Base-by-base conservation (phyloP, 30 jellyfish, hydroid and myxozoan genomes). In the Phacellophora camtschatica region DNA sequence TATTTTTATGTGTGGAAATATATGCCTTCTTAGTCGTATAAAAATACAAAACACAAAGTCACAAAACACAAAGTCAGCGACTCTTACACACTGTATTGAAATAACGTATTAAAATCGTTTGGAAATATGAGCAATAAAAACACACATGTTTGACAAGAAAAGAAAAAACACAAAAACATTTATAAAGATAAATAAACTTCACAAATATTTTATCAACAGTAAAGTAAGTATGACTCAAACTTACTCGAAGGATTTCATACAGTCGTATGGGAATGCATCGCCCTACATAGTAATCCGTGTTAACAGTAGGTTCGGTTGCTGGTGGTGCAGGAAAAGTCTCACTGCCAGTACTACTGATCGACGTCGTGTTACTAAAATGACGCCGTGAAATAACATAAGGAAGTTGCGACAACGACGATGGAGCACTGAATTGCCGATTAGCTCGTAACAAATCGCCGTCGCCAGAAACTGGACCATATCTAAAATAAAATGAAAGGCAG, bases 161-260 rank as follows among this genome's bases (percentile, higher is more conserved):
- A n/a, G n/a, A n/a, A n/a, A n/a, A n/a, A n/a, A n/a, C n/a, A n/a
- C n/a, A n/a, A n/a, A n/a, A n/a, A n/a, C n/a, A n/a, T n/a, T n/a
- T n/a, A n/a, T n/a, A n/a, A n/a, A n/a, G n/a, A n/a, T n/a, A n/a
- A n/a, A n/a, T n/a, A n/a, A n/a, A n/a, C n/a, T n/a, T n/a, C n/a
- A n/a, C n/a, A n/a, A n/a, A n/a, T n/a, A n/a, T n/a, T n/a, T n/a
- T n/a, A n/a, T n/a, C n/a, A n/a, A n/a, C n/a, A n/a, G n/a, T n/a
- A n/a, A n/a, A n/a, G n/a, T n/a, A n/a, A n/a, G n/a, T n/a, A n/a
- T n/a, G n/a, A n/a, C n/a, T n/a, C n/a, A n/a, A n/a, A n/a, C 87
- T 82, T 70, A 94, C 99, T 88, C 89, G 74, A 27, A 94, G 67
- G 37, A 94, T 88, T n/a, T 94, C 97, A 48, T 75, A 64, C 53